Evolutionary conservation across 2,113 vertebrate genomes (phyloP).

Genomic region (Macroglossus sobrinus): DNA sequence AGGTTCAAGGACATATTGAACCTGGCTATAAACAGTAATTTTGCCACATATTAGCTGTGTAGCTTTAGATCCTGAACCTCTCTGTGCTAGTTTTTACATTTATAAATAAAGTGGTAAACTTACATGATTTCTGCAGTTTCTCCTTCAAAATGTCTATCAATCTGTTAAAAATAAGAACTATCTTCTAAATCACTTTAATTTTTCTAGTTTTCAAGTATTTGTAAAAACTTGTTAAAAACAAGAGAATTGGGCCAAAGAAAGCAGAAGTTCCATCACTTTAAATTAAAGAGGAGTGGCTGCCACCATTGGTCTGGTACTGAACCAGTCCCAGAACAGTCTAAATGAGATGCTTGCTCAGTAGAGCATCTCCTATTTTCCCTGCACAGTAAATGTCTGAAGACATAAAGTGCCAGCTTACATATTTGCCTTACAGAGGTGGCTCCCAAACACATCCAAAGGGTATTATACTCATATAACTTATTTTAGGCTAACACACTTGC

Average conservation of each 20-base stretch:
- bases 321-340: conserved; percentile 21
- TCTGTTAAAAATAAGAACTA: neutral
- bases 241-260: conserved; percentile 45
- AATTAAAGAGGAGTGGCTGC: conserved; percentile 51
- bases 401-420: neutral
- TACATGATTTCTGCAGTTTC: neutral
- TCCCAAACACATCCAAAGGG: neutral
- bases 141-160: neutral
- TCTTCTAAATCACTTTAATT: conserved; percentile 9
- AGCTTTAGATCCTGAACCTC: neutral
- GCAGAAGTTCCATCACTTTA: neutral
- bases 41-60: neutral
- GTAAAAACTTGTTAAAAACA: conserved; percentile 48
- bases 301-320: neutral
- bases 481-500: conserved; percentile 25
- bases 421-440: neutral
- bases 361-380: neutral
- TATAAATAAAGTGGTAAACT: neutral
- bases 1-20: neutral
- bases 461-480: conserved; percentile 40
- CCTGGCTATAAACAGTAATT: neutral
- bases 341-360: conserved; percentile 18
- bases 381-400: neutral
- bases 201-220: conserved; percentile 19
- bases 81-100: neutral